Evolutionary conservation across 2,113 vertebrate genomes (phyloP), one percentile per base, ranked within the genome.

Genomic region (Lamprotornis superbus): DNA sequence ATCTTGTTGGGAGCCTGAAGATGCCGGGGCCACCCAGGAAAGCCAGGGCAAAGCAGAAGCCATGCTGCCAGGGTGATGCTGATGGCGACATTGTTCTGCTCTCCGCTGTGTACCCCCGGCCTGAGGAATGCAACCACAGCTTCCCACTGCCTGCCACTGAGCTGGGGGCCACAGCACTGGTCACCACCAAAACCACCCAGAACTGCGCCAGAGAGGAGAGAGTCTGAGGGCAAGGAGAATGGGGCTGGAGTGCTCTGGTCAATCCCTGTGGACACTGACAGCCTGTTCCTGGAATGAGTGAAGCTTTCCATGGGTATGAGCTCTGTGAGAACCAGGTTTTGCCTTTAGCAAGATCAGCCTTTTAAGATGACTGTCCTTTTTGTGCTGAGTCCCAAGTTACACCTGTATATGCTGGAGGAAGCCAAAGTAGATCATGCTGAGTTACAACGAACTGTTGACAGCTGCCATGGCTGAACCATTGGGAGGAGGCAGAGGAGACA

Each of bases 161-260:
- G 87, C 96, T 98, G 83, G 98, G 98, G 5, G 97, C 98, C 67
- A 97, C 98, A 0, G 97, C 95, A 8, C 93, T 98, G 84, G 98
- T 98, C 92, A 98, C 98, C 94, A 98, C 98, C 61, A 98, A 98
- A 96, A 98, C 98, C 8, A 96, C 94, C 0, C 97, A 97, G 81
- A 95, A 94, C 65, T 89, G 82, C 0, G 4, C 61, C 9, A 40
- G 55, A 3, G 82, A 96, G 35, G 87, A 96, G 55, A 95, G 89
- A 40, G 87, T 83, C 18, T 97, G 96, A 94, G 82, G 77, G 12
- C 18, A 2, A 30, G 9, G 7, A 4, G 28, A 55, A 73, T 1
- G 5, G 42, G 50, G 21, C 71, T 73, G 64, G 40, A 53, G n/a
- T 14, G 2, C 22, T 88, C 64, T 3, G 0, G 10, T 31, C 39